Evolutionary conservation across 2,113 vertebrate species (phyloP).

Genomic region (Thalassarche chlororhynchos): DNA sequence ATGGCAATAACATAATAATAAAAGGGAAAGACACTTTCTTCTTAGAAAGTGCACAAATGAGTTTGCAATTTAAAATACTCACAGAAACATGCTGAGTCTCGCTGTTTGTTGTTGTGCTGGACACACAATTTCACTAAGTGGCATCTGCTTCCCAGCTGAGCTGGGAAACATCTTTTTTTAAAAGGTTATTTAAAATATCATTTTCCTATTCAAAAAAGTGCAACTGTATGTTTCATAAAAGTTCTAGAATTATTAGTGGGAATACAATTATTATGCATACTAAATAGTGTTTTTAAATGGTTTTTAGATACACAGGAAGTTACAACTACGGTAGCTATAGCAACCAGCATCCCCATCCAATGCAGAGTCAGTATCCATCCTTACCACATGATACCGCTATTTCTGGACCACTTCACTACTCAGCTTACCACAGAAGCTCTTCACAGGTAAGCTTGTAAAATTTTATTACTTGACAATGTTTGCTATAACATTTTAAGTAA

Average conservation of each 20-base stretch:
- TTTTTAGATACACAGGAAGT: slow-evolving; percentile 90
- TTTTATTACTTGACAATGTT: not conserved
- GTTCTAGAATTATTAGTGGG: not conserved
- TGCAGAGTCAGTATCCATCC: slow-evolving; percentile 95
- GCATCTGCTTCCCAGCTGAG: not conserved
- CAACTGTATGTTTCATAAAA: not conserved
- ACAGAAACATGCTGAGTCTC: not conserved
- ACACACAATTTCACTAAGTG: not conserved
- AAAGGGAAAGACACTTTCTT: not conserved
- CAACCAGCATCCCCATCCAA: slow-evolving; percentile 93
- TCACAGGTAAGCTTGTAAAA: slow-evolving; percentile 85
- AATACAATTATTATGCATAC: not conserved
- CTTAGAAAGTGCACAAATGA: not conserved
- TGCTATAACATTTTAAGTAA: not conserved
- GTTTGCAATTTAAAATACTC: not conserved
- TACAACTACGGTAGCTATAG: slow-evolving; percentile 96
- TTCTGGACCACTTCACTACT: slow-evolving; percentile 92
- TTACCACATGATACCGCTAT: slow-evolving; percentile 90
- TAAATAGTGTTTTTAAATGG: not conserved
- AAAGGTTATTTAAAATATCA: not conserved
- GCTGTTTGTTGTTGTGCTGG: not conserved
- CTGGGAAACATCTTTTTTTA: not conserved
- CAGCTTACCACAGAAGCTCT: slow-evolving; percentile 92
- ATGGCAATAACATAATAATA: not conserved
- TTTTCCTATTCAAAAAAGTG: not conserved